phyloP scores from a whole-genome alignment of 2,888 invertebrate species.

The Ariolimax columbianus region DNA sequence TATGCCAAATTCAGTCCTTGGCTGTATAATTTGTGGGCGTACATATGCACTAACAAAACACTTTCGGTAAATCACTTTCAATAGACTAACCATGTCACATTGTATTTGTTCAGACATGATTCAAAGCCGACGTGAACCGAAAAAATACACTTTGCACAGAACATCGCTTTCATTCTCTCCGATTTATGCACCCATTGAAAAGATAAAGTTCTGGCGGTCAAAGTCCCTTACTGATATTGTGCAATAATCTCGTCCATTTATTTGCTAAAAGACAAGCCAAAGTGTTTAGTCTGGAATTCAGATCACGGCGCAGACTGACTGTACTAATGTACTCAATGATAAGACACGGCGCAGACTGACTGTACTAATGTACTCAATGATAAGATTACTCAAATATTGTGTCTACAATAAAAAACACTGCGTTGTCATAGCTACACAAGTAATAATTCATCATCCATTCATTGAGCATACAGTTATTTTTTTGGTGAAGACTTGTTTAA shows the following conservation, averaged over 20 bases:
- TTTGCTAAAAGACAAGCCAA: background rate
- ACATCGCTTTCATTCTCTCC: background rate
- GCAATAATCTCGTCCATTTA: background rate
- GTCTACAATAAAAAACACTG: background rate
- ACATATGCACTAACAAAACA: background rate
- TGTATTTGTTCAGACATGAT: background rate
- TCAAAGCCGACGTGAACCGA: background rate
- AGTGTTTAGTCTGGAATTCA: background rate
- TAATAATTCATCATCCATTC: background rate
- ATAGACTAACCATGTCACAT: background rate
- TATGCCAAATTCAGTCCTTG: no score
- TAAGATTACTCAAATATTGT: background rate
- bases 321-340: background rate
- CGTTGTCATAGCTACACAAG: background rate
- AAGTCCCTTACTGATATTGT: background rate
- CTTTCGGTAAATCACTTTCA: background rate
- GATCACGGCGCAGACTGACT: background rate
- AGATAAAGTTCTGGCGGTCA: background rate
- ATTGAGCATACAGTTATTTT: no score
- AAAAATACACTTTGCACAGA: background rate
- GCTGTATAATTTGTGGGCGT: no score
- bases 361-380: background rate
- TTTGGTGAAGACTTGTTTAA: no score
- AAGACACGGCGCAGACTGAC: background rate
- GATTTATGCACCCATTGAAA: background rate